Conservation (phyloP, 2,113 vertebrate genomes). For the Apaloderma vittatum region DNA sequence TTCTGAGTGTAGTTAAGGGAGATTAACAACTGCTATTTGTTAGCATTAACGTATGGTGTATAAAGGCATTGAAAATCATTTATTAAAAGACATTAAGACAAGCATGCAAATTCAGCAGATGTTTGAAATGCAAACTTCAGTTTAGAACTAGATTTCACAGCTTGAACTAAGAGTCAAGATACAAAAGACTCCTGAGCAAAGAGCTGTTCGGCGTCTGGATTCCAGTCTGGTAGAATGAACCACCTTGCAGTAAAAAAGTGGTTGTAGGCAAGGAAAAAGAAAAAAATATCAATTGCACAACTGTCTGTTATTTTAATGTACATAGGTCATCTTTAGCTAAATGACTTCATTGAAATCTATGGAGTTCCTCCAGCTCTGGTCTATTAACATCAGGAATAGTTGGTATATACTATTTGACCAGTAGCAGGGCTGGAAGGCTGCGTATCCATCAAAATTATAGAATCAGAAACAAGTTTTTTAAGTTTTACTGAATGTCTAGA, state of each 20-base stretch:
- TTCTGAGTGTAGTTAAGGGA: background rate
- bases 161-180: background rate
- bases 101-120: background rate
- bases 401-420: background rate
- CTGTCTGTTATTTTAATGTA: background rate
- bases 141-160: background rate
- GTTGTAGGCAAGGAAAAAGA: background rate
- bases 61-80: background rate
- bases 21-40: background rate
- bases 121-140: constrained; percentile 9
- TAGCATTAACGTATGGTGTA: background rate
- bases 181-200: background rate
- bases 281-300: background rate
- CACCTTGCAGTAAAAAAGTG: background rate
- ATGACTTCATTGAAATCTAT: background rate
- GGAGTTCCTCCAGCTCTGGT: background rate
- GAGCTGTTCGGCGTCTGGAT: background rate
- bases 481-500: background rate
- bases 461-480: background rate
- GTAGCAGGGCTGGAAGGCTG: background rate
- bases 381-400: background rate
- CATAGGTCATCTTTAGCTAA: background rate
- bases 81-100: background rate
- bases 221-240: background rate
- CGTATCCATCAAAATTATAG: background rate